Conservation (phyloP, 1,140 invertebrate genomes). For the Plectus sambesii region DNA sequence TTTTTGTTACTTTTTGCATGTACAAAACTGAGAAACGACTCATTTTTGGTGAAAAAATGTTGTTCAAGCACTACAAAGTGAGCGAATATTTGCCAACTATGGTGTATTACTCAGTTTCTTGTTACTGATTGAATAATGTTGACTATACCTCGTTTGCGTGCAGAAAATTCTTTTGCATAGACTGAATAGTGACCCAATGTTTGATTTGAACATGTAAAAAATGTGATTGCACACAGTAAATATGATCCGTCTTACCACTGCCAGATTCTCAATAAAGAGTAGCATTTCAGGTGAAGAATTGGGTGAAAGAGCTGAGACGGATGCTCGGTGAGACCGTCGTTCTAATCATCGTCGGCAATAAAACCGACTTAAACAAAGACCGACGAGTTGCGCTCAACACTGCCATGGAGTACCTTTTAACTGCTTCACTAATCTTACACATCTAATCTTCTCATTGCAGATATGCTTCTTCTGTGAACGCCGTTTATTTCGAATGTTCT, state of each 20-base stretch:
- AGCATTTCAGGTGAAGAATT: conserved; percentile 71
- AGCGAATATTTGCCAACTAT: too few species aligned
- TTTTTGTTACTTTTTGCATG: too few species aligned
- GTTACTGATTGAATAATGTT: too few species aligned
- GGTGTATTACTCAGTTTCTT: too few species aligned
- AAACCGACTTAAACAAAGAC: conserved; percentile 85
- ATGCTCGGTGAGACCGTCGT: conserved; percentile 86
- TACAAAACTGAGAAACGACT: too few species aligned
- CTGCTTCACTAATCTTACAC: conserved; percentile 12
- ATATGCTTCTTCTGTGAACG: conserved; percentile 78
- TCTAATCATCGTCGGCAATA: conserved; percentile 89
- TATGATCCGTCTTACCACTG: not conserved
- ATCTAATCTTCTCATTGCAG: conserved; percentile 49
- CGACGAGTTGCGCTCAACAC: conserved; percentile 68
- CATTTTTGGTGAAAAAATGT: too few species aligned
- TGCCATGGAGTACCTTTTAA: conserved; percentile 66
- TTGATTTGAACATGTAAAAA: too few species aligned
- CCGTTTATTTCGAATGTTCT: conserved; percentile 84
- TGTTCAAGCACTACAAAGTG: too few species aligned
- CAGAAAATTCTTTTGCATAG: too few species aligned
- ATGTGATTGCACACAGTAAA: too few species aligned
- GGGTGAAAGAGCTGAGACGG: conserved; percentile 92
- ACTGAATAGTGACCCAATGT: too few species aligned
- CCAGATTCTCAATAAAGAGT: not conserved
- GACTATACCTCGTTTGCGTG: too few species aligned